Evolutionary conservation across 2,888 invertebrate genomes (phyloP).

Genomic region (Diarsia dahlii): DNA sequence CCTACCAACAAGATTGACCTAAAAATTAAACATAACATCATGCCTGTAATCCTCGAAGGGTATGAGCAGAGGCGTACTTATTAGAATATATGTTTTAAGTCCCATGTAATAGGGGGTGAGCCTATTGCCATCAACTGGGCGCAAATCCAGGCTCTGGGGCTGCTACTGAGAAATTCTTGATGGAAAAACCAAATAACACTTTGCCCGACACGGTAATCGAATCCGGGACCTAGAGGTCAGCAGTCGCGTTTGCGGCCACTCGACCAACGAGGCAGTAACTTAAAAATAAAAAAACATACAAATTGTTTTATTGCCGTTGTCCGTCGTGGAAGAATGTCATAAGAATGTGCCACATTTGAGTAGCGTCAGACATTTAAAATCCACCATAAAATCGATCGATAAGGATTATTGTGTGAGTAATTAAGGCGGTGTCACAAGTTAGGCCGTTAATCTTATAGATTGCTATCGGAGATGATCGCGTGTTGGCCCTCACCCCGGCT

Average conservation of each 20-base stretch:
- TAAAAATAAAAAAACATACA: constrained; percentile 4
- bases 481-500: constrained; percentile 74
- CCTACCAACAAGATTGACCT: neutral
- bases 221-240: too few species aligned
- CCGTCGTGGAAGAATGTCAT: constrained; percentile 33
- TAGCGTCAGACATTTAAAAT: constrained; percentile 49
- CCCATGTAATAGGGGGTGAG: too few species aligned
- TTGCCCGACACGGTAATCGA: too few species aligned
- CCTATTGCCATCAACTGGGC: too few species aligned
- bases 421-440: constrained; percentile 86
- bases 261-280: too few species aligned
- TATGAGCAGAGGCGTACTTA: too few species aligned
- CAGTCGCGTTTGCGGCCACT: too few species aligned
- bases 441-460: constrained; percentile 87
- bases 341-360: constrained; percentile 46
- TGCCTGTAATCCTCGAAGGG: too few species aligned
- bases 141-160: too few species aligned
- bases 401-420: constrained; percentile 85
- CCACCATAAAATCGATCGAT: constrained; percentile 78
- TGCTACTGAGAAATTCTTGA: too few species aligned
- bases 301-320: constrained; percentile 21
- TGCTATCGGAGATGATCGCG: constrained; percentile 87
- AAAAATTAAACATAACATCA: neutral
- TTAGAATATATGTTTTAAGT: too few species aligned
- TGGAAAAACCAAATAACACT: too few species aligned